Conservation (phyloP, 2,888 invertebrate genomes). For the Rotaria sp. region DNA sequence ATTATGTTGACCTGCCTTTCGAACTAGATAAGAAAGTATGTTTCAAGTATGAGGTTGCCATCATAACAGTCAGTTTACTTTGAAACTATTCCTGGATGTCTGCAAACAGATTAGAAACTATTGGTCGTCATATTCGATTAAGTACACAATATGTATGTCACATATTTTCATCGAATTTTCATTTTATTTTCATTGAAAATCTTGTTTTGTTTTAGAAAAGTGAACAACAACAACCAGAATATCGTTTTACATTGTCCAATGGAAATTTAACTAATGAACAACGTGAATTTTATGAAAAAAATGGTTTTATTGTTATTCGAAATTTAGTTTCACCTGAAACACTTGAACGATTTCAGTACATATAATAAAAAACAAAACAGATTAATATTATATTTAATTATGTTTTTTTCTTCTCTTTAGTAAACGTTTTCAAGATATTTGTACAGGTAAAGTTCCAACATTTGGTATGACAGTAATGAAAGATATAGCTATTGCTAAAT, state of each 20-base stretch:
- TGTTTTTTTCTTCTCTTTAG: slow-evolving; percentile 55
- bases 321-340: slow-evolving; percentile 64
- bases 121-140: slow-evolving; percentile 3
- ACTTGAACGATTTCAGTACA: slow-evolving; percentile 65
- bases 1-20: not conserved
- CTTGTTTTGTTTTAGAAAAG: not conserved
- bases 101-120: not conserved
- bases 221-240: not conserved
- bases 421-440: slow-evolving; percentile 66
- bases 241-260: not conserved
- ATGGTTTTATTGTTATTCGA: slow-evolving; percentile 71
- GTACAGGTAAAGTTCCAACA: slow-evolving; percentile 61
- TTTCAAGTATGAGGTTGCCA: not conserved
- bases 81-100: not conserved
- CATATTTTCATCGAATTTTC: not conserved
- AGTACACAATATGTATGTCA: slow-evolving; percentile 3
- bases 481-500: slow-evolving; percentile 63
- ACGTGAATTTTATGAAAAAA: slow-evolving; percentile 68
- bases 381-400: not conserved
- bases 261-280: slow-evolving; percentile 56
- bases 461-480: slow-evolving; percentile 64
- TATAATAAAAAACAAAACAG: slow-evolving; percentile 37
- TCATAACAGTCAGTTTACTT: not conserved
- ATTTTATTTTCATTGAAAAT: not conserved
- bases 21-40: not conserved